Evolutionary conservation across 2,113 vertebrate genomes (phyloP).

Genomic region (Prolemur simus): DNA sequence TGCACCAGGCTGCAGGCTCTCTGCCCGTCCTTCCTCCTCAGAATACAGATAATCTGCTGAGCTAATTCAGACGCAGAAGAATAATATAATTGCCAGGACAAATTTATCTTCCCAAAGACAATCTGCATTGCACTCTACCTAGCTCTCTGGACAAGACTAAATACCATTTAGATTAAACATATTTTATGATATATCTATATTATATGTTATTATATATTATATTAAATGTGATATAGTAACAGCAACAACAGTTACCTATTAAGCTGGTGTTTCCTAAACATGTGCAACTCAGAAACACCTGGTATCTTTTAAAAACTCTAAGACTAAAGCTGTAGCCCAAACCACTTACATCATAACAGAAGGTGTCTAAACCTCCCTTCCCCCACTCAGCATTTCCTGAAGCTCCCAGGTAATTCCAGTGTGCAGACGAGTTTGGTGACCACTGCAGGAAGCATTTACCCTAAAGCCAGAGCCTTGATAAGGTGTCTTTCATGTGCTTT

Average conservation of each 20-base stretch:
- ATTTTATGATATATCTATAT: background rate
- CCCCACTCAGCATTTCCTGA: background rate
- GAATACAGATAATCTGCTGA: background rate
- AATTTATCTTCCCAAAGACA: background rate
- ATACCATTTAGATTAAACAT: background rate
- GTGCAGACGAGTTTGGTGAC: too few species aligned
- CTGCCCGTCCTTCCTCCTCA: background rate
- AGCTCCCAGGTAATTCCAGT: background rate
- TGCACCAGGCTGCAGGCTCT: fast-evolving
- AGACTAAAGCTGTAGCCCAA: background rate
- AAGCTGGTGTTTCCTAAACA: fast-evolving
- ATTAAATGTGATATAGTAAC: background rate
- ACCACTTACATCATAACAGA: background rate
- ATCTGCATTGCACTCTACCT: background rate
- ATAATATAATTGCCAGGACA: background rate
- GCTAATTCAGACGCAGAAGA: background rate
- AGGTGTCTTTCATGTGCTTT: background rate
- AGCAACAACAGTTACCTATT: fast-evolving
- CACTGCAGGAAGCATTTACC: fast-evolving
- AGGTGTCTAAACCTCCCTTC: too few species aligned
- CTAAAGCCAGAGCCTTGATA: background rate
- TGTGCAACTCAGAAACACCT: fast-evolving
- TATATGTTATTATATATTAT: background rate
- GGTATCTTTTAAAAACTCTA: background rate
- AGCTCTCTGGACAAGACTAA: background rate